A percentile compares a stretch with the other conserved stretches of the same genome.
phyloP scores from a whole-genome alignment of 2,113 vertebrate species.

The Siniperca knerii region DNA sequence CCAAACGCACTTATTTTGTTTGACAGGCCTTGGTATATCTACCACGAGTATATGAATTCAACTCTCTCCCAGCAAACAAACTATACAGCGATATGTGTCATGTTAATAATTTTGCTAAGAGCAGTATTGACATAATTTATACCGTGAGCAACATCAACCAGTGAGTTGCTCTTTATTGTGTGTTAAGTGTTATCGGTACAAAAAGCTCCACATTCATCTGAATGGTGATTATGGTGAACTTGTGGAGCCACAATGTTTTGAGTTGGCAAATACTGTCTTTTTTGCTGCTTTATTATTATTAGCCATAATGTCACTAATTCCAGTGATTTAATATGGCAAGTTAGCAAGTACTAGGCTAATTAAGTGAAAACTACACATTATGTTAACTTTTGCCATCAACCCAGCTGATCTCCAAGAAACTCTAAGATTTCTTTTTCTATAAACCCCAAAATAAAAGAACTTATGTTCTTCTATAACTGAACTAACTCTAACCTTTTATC shows the following conservation, averaged over 20 bases:
- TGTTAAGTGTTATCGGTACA: neutral
- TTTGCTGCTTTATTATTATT: neutral
- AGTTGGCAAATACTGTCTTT: neutral
- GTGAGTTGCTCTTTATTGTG: neutral
- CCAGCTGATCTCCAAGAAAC: neutral
- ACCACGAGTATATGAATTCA: neutral
- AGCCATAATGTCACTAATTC: neutral
- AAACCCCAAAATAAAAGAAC: neutral
- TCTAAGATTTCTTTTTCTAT: too few species aligned
- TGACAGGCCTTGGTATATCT: neutral
- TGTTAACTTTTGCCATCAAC: neutral
- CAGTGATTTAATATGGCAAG: neutral
- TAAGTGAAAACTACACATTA: neutral
- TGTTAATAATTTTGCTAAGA: neutral
- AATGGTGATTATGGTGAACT: neutral
- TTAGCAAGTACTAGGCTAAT: neutral
- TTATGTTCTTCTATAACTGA: neutral
- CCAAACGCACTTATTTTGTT: neutral
- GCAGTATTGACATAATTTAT: neutral
- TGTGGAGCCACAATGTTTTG: neutral
- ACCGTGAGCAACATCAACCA: neutral
- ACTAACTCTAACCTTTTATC: neutral
- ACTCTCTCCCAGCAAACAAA: neutral
- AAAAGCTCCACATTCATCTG: neutral
- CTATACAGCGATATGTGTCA: neutral